Evolutionary conservation across 2,797 vertebrate genomes (phyloP).

Genomic region (Coregonus ussuriensis): DNA sequence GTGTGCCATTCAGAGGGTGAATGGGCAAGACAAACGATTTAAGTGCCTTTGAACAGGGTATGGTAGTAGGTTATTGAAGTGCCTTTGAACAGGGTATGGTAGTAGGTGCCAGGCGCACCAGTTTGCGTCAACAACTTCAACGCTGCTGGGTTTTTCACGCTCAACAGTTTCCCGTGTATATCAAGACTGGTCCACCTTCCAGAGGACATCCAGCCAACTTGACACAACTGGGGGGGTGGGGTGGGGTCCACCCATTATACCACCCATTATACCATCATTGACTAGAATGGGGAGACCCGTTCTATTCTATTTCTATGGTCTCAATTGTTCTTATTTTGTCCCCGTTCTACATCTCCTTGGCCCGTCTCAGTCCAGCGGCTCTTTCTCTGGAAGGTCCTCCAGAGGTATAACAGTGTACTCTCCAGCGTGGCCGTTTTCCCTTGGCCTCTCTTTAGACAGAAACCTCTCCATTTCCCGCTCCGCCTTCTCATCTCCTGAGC

Average conservation of each 20-base stretch:
- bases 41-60: no score
- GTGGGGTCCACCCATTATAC: not conserved
- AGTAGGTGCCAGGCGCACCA: no score
- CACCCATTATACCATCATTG: not conserved
- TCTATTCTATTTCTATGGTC: not conserved
- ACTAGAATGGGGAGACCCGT: not conserved
- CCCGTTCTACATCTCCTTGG: not conserved
- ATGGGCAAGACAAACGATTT: no score
- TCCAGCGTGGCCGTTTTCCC: constrained; percentile 60
- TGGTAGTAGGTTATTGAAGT: no score
- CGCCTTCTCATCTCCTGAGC: constrained; percentile 61
- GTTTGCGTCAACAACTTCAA: no score
- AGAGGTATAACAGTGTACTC: constrained; percentile 75
- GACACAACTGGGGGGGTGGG: no score
- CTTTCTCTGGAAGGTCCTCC: constrained; percentile 58
- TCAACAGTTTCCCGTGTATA: no score
- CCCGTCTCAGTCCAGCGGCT: constrained; percentile 45
- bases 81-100: no score
- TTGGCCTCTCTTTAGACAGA: constrained; percentile 74
- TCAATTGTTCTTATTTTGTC: not conserved
- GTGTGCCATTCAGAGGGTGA: no score
- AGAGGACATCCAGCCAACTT: no score
- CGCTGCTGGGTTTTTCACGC: no score
- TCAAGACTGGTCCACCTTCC: no score
- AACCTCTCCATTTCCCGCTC: constrained; percentile 85